A percentile compares a stretch with the other conserved stretches of the same genome.
Conservation (phyloP, 64 coral and sea anemone genomes). For the Dendrophyllia cribrosa region DNA sequence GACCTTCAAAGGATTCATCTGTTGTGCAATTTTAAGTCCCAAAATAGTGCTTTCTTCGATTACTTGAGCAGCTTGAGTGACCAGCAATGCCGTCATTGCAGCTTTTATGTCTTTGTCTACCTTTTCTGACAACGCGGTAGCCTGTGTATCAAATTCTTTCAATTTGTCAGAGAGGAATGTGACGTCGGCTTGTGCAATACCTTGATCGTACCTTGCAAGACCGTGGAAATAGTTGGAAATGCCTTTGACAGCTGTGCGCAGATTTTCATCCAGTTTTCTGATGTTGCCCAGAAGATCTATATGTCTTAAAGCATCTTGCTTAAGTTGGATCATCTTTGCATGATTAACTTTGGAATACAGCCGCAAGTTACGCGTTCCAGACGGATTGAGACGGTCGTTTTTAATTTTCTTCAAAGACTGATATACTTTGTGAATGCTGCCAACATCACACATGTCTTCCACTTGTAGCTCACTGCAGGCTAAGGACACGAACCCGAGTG, state of each 20-base stretch:
- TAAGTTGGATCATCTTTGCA: background rate
- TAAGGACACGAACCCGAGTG: background rate
- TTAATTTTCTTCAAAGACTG: constrained; percentile 29
- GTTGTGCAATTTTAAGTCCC: constrained; percentile 26
- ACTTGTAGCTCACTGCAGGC: constrained; percentile 36
- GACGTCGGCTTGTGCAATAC: constrained; percentile 56
- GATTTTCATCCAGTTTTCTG: constrained; percentile 33
- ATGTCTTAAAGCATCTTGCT: background rate
- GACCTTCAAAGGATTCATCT: constrained; percentile 49
- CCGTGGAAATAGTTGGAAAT: constrained; percentile 22
- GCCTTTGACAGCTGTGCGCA: constrained; percentile 7
- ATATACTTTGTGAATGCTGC: constrained; percentile 10
- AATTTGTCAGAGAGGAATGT: constrained; percentile 52
- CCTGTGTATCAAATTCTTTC: constrained; percentile 21
- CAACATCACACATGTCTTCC: constrained; percentile 49
- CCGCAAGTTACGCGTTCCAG: constrained; percentile 3
- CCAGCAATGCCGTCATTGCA: constrained; percentile 10
- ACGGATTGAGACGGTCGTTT: background rate
- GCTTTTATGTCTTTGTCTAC: constrained; percentile 23
- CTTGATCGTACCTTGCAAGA: constrained; percentile 69
- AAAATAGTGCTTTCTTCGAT: constrained; percentile 15
- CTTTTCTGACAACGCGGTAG: constrained; percentile 2
- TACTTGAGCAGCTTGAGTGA: constrained; percentile 5
- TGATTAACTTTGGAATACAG: constrained; percentile 23
- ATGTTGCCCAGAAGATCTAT: constrained; percentile 16